Evolutionary conservation across 2,113 vertebrate genomes (phyloP).

Genomic region (Myiozetetes cayanensis): DNA sequence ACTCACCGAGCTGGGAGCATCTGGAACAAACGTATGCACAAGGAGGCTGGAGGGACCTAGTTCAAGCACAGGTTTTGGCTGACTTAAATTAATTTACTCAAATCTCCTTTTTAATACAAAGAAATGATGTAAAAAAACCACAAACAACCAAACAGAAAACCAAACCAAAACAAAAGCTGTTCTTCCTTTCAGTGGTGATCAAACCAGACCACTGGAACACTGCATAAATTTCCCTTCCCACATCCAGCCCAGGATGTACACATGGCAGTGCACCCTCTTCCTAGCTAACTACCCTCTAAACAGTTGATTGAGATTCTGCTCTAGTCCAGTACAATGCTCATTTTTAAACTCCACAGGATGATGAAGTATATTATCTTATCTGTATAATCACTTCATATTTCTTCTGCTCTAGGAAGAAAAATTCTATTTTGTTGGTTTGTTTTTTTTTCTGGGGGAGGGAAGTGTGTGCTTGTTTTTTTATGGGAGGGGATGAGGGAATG

Average conservation of each 20-base stretch:
- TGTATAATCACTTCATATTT: conserved; percentile 24
- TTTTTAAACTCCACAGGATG: conserved; percentile 3
- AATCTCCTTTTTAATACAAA: conserved; percentile 31
- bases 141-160: background rate
- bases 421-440: background rate
- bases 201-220: conserved; percentile 24
- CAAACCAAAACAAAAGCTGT: background rate
- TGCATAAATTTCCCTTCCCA: background rate
- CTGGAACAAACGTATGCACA: conserved; percentile 40
- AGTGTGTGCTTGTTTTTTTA: background rate
- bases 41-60: conserved; percentile 23
- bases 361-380: background rate
- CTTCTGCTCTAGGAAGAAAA: background rate
- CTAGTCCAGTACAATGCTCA: background rate
- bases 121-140: conserved; percentile 8
- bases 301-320: background rate
- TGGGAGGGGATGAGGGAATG: rapidly evolving
- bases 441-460: background rate
- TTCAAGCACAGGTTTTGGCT: conserved; percentile 35
- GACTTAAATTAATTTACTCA: conserved; percentile 52
- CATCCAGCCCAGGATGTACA: background rate
- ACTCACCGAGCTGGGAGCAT: conserved; percentile 43
- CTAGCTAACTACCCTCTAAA: background rate
- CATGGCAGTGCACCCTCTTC: background rate
- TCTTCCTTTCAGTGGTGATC: conserved; percentile 16